These are phyloP conservation scores for Hipposideros larvatus DNA, from an alignment of 2,797 vertebrate species.

Conservation along the genomic window DNA sequence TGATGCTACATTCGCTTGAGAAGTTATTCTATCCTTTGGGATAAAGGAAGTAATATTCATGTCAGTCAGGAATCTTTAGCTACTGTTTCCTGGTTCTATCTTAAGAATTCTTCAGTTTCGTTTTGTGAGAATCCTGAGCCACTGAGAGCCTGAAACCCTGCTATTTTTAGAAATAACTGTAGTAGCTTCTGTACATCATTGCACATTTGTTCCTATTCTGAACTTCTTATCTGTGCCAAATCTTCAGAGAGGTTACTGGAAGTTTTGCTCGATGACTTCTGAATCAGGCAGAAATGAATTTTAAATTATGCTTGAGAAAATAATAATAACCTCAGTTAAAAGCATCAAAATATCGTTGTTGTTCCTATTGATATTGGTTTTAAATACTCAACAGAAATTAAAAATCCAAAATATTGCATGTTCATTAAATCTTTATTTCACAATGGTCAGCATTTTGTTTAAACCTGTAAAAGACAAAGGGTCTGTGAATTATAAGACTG, in stretches of 20 bases:
- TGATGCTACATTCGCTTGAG: constrained; percentile 86
- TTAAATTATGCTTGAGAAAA: constrained; percentile 68
- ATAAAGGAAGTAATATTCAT: constrained; percentile 86
- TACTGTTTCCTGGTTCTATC: constrained; percentile 76
- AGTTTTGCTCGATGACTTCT: constrained; percentile 64
- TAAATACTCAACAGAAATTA: not conserved
- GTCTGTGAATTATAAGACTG: not conserved
- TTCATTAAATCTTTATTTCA: constrained; percentile 12
- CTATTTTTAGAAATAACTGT: constrained; percentile 77
- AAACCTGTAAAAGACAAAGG: not conserved
- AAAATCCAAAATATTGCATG: not conserved
- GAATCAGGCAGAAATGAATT: constrained; percentile 65
- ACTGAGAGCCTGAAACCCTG: constrained; percentile 54
- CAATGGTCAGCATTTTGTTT: not conserved
- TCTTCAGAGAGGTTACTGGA: constrained; percentile 74
- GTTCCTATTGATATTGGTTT: not conserved
- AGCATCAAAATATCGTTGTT: not conserved
- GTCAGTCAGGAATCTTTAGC: constrained; percentile 86
- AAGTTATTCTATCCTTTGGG: constrained; percentile 87
- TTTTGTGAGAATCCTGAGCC: constrained; percentile 69
- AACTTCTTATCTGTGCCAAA: constrained; percentile 67
- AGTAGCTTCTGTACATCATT: constrained; percentile 30
- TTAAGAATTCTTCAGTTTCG: constrained; percentile 69
- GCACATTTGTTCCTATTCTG: constrained; percentile 60
- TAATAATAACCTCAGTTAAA: not conserved